Conservation (phyloP, 2,113 vertebrate species). For the Ophiodon elongatus region DNA sequence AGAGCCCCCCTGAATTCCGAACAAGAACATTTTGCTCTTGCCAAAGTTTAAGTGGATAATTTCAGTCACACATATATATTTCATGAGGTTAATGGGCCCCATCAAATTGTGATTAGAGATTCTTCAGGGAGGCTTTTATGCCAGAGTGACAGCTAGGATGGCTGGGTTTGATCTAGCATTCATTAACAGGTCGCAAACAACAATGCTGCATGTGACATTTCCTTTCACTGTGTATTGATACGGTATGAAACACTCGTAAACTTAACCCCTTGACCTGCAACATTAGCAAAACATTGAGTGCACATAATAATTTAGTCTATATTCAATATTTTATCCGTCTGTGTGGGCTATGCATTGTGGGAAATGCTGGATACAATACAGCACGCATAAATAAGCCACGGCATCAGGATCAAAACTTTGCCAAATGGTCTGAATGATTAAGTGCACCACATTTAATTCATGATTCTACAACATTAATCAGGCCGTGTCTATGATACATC, state of each 20-base stretch:
- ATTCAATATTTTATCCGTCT: slow-evolving; percentile 14
- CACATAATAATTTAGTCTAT: background rate
- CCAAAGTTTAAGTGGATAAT: slow-evolving; percentile 83
- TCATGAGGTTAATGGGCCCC: slow-evolving; percentile 78
- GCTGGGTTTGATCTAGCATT: slow-evolving; percentile 39
- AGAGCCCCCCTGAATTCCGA: slow-evolving; percentile 61
- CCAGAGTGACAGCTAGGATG: slow-evolving; percentile 56
- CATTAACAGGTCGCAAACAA: slow-evolving; percentile 69
- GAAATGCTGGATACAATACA: background rate
- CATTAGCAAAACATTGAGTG: slow-evolving; percentile 1
- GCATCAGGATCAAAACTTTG: slow-evolving; percentile 1
- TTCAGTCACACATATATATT: slow-evolving; percentile 80
- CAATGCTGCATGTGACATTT: slow-evolving; percentile 28
- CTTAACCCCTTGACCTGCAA: slow-evolving; percentile 32
- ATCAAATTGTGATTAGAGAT: slow-evolving; percentile 77
- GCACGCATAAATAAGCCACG: slow-evolving; percentile 8
- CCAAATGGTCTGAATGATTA: slow-evolving; percentile 20
- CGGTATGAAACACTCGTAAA: slow-evolving; percentile 1
- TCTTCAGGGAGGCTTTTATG: slow-evolving; percentile 74
- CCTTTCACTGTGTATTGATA: slow-evolving; percentile 22
- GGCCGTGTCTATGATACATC: background rate
- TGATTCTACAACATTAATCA: slow-evolving; percentile 11
- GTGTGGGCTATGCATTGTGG: background rate
- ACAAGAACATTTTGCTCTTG: slow-evolving; percentile 70
- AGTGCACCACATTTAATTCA: background rate